Percentiles rank a stretch among this genome's conserved stretches.
Evolutionary conservation across 2,888 invertebrate genomes (phyloP).

Genomic region (Orgyia antiqua): DNA sequence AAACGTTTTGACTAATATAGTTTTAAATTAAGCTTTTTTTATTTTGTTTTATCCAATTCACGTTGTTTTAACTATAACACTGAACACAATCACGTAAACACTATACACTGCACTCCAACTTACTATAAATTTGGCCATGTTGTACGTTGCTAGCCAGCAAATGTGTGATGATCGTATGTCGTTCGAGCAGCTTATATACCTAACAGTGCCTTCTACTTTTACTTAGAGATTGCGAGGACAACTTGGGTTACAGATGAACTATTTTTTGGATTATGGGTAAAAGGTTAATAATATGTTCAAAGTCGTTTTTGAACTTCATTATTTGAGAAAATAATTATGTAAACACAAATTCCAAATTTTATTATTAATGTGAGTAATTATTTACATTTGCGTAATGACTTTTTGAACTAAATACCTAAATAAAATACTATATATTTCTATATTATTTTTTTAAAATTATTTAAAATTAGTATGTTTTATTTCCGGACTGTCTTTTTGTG

Average conservation of each 20-base stretch:
- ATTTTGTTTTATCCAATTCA: constrained; percentile 2
- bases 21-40: too few relatives aligned
- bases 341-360: too few relatives aligned
- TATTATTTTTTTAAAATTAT: too few relatives aligned
- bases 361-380: too few relatives aligned
- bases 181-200: constrained; percentile 58
- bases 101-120: constrained; percentile 69
- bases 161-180: constrained; percentile 52
- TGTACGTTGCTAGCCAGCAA: constrained; percentile 45
- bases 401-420: too few relatives aligned
- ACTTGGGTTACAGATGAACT: constrained; percentile 52
- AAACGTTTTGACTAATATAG: too few relatives aligned
- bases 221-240: constrained; percentile 62
- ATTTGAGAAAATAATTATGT: too few relatives aligned
- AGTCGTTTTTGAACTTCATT: too few relatives aligned
- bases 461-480: too few relatives aligned
- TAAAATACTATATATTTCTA: too few relatives aligned
- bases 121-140: constrained; percentile 74
- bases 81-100: constrained; percentile 19
- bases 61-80: constrained; percentile 9
- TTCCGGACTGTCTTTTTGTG: too few relatives aligned
- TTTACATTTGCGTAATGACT: too few relatives aligned
- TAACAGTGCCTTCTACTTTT: constrained; percentile 62
- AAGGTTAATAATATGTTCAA: constrained; percentile 8
- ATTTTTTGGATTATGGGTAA: constrained; percentile 39